These are phyloP conservation scores for Limenitis arthemis DNA, from an alignment of 2,888 invertebrate species.

Conservation along the genomic window DNA sequence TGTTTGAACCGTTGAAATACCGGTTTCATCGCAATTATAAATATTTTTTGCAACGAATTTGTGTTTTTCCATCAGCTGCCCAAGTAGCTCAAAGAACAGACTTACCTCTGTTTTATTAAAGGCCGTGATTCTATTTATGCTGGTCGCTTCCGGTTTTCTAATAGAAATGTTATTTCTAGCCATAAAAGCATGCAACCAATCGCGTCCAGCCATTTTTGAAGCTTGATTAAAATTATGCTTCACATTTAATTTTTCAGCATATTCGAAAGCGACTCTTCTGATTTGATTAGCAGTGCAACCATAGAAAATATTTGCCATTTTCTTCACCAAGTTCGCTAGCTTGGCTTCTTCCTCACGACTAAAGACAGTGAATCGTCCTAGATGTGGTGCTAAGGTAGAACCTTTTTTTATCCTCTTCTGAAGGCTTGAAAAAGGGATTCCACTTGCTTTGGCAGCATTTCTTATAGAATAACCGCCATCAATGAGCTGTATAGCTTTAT, in stretches of 20 bases:
- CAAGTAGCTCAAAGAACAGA: conserved; percentile 28
- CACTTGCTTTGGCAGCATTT: conserved; percentile 23
- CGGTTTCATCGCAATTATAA: conserved; percentile 51
- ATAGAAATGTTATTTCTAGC: conserved; percentile 24
- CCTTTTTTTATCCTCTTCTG: conserved; percentile 27
- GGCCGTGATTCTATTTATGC: conserved; percentile 15
- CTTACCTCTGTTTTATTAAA: conserved; percentile 5
- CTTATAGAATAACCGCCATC: conserved; percentile 27
- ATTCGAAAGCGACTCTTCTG: conserved; percentile 22
- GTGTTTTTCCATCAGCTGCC: conserved; percentile 27
- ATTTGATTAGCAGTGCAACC: no score
- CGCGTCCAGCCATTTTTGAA: conserved; percentile 28
- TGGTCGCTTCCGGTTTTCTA: conserved; percentile 29
- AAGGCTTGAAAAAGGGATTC: conserved; percentile 25
- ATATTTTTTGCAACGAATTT: conserved; percentile 31
- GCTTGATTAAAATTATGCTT: conserved; percentile 24
- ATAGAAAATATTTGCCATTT: conserved; percentile 17
- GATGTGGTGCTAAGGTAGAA: conserved; percentile 26
- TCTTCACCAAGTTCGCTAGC: conserved; percentile 17
- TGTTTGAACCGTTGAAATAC: conserved; percentile 42
- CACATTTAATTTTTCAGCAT: conserved; percentile 24
- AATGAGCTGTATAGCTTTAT: conserved; percentile 27
- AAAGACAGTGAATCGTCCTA: conserved; percentile 25
- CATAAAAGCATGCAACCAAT: conserved; percentile 28
- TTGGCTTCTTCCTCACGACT: conserved; percentile 16